Conservation (phyloP, 1,140 invertebrate genomes). For the Melanaphis sacchari region DNA sequence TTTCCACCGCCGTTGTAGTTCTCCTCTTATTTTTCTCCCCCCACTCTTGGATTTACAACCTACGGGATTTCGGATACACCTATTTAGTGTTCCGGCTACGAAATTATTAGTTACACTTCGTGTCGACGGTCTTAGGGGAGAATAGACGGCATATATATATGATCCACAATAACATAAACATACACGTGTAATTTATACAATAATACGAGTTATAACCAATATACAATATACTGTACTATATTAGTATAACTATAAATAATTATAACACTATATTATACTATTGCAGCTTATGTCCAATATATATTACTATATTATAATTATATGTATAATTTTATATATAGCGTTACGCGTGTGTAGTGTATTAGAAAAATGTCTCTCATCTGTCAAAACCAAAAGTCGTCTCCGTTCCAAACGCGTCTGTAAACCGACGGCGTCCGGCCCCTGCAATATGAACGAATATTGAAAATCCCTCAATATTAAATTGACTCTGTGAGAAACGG, state of each 20-base stretch:
- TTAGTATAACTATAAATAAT: too few relatives aligned
- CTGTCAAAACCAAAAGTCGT: slow-evolving; percentile 51
- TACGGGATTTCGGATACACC: slow-evolving; percentile 35
- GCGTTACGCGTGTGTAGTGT: not conserved
- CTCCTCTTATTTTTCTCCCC: not conserved
- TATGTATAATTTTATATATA: not conserved
- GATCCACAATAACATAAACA: not conserved
- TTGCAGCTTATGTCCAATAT: too few relatives aligned
- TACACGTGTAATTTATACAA: not conserved
- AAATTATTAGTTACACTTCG: slow-evolving; percentile 25
- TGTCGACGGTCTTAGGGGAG: not conserved
- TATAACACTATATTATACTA: too few relatives aligned
- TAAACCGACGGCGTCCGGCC: not conserved
- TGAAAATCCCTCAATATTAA: slow-evolving; percentile 55
- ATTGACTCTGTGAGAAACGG: slow-evolving; percentile 30
- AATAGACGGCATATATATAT: not conserved
- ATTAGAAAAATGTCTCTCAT: slow-evolving; percentile 51
- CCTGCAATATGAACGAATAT: slow-evolving; percentile 36
- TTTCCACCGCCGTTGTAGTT: not conserved
- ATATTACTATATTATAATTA: too few relatives aligned
- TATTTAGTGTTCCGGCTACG: not conserved
- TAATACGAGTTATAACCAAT: not conserved
- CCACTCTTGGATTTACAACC: slow-evolving; percentile 36
- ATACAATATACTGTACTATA: not conserved
- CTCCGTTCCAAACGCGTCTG: not conserved